These are phyloP conservation scores for Cynopterus sphinx DNA, from an alignment of 2,797 vertebrate species.

Conservation along the genomic window DNA sequence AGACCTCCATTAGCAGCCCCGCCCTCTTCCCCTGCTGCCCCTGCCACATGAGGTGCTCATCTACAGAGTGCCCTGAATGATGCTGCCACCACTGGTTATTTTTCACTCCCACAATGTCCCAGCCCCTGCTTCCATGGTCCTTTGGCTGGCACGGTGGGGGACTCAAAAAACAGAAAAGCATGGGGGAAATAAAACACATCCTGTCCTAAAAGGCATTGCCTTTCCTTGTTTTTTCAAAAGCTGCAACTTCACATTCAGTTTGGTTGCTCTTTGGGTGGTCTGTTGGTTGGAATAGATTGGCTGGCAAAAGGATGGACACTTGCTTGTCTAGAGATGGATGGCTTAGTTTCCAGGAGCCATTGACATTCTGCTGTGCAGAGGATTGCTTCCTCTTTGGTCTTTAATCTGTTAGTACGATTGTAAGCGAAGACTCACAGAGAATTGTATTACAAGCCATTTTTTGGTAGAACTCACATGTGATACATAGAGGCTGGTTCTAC, in stretches of 20 bases:
- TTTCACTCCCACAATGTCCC: background rate
- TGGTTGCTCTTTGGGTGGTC: background rate
- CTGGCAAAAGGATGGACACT: constrained; percentile 16
- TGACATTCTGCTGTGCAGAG: constrained; percentile 28
- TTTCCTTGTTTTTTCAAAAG: constrained; percentile 40
- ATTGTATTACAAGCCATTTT: constrained; percentile 40
- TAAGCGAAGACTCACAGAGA: constrained; percentile 68
- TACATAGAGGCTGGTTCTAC: background rate
- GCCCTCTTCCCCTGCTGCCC: background rate
- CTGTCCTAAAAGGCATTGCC: background rate
- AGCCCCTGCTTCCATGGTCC: background rate
- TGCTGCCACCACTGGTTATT: background rate
- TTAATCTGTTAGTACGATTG: constrained; percentile 68
- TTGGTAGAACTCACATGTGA: constrained; percentile 15
- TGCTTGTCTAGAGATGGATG: constrained; percentile 52
- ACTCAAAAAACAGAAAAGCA: background rate
- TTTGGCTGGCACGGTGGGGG: background rate
- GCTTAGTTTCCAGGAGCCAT: constrained; percentile 14
- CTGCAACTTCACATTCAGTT: background rate
- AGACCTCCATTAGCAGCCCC: background rate
- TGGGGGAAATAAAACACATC: background rate
- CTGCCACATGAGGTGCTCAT: background rate
- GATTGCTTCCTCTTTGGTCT: constrained; percentile 39
- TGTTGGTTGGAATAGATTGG: constrained; percentile 38
- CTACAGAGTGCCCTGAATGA: background rate